Base-by-base conservation (phyloP, 2,113 vertebrate genomes). In the Alligator mississippiensis region DNA sequence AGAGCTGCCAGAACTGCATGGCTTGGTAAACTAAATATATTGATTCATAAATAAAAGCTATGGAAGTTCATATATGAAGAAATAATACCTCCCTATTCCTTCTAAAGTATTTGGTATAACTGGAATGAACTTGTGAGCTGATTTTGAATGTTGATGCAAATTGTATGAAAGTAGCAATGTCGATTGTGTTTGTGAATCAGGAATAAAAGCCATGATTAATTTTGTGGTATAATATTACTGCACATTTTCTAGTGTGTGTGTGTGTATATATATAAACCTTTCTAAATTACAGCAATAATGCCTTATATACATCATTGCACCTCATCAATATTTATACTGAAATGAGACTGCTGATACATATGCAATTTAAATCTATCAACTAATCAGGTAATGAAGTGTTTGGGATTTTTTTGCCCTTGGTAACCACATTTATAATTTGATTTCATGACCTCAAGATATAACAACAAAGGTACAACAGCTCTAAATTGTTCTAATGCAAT, bases 31-130 rank as follows among this genome's bases (percentile, higher is more conserved):
- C 47, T 83, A 2, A 28, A 19, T 75, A 34, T 76, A 64, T 75
- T 57, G 84, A 81, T 90, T 94, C 54, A 78, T 59, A 85, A 94
- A 72, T 87, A 21, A 93, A 87, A 63, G 64, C 74, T 93, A 90
- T 72, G 87, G 68, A 93, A 95, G 90, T 90, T 87, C 34, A 76
- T 25, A 87, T 80, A 82, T 1, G 8, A 93, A 77, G 72, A 47
- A 34, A 38, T 12, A 72, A 21, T 90, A 89, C 55, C 60, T 68
- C 28, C 70, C 12, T 89, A 82, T 78, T 55, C 66, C 27, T 87
- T 76, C 87, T 62, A 93, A 82, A 80, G 75, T 72, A 8, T 85
- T 94, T 59, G 8, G 5, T 76, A 64, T 87, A 90, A 82, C 87
- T 90, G 82, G 19, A 87, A 76, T 83, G 27, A 79, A 89, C 30